Evolutionary conservation across 2,888 invertebrate species (phyloP).

Genomic region (Stenoptilia bipunctidactyla): DNA sequence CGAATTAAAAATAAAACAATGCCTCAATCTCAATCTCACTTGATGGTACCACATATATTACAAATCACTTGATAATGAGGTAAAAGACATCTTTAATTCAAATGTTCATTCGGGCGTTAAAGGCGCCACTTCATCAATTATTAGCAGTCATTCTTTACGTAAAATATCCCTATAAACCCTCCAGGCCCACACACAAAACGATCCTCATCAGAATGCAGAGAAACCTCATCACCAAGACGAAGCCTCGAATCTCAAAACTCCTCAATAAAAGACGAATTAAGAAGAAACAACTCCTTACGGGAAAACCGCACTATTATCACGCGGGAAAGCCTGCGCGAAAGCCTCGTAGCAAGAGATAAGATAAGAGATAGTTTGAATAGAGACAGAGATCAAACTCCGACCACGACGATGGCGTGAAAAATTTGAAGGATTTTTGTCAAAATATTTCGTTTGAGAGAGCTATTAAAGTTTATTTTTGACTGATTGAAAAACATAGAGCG

Average conservation of each 20-base stretch:
- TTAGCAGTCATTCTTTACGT: too few species aligned
- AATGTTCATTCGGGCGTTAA: too few species aligned
- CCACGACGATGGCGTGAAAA: constrained; percentile 2
- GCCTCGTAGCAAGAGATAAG: constrained; percentile 1
- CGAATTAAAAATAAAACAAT: too few species aligned
- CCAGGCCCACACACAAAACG: constrained; percentile 61
- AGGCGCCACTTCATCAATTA: too few species aligned
- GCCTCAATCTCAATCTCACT: too few species aligned
- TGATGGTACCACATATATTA: too few species aligned
- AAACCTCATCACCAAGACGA: constrained; percentile 45
- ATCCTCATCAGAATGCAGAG: constrained; percentile 62
- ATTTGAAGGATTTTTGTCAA: too few species aligned
- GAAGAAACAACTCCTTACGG: constrained; percentile 53
- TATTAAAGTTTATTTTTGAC: too few species aligned
- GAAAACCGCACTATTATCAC: constrained; percentile 37
- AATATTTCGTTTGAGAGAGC: too few species aligned
- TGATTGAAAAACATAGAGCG: too few species aligned
- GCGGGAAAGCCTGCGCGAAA: constrained; percentile 19
- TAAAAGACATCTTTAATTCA: too few species aligned
- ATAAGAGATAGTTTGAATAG: background rate
- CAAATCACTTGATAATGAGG: too few species aligned
- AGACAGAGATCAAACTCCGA: background rate
- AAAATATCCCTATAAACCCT: background rate
- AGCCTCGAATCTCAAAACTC: constrained; percentile 45
- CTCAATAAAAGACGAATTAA: constrained; percentile 45